Evolutionary conservation across 1,140 invertebrate species (phyloP), one percentile per base, ranked within the genome.

Genomic region (Limonius californicus): DNA sequence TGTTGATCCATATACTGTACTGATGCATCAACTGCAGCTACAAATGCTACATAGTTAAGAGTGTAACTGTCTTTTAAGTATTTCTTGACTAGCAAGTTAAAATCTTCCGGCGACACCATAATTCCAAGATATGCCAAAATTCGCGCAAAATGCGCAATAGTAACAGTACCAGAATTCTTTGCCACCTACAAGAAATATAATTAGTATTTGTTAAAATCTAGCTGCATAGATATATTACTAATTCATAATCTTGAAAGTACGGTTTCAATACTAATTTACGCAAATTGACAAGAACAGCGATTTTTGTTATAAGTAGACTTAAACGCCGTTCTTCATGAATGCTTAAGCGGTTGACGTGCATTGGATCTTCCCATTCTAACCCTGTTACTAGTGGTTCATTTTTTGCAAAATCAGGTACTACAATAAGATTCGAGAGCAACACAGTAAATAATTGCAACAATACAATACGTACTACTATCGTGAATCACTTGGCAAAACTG

Each of bases 231-330:
- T n/a, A n/a, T n/a, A n/a, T 53, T 65, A 86, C 87, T 70, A 89
- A 68, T 72, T 89, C 87, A 71, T 89, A 89, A 69, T 89, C 87
- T 76, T 89, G 87, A 76, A 90, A 89, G 69, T 88, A 89, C 0
- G 87, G 87, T 56, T 81, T 77, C 12, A 89, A 75, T 1, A 85
- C 78, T 7, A 87, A 63, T 60, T 84, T 80, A 9, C 80, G 72
- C 57, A 83, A 76, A 50, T 82, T 80, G 4, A 79, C 71, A 9
- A 75, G 63, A 19, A 79, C 76, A 0, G 87, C 85, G 35, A 89
- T 87, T 72, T 88, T 88, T 27, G 86, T 82, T 0, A 89, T 74
- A 39, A 89, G 78, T 23, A 87, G 74, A 72, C 82, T 84, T 1
- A 89, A 74, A 23, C 81, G 80, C 15, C 85, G 77, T 68, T 83